phyloP scores from a whole-genome alignment of 1,140 invertebrate species.

The Rhopalosiphum maidis region DNA sequence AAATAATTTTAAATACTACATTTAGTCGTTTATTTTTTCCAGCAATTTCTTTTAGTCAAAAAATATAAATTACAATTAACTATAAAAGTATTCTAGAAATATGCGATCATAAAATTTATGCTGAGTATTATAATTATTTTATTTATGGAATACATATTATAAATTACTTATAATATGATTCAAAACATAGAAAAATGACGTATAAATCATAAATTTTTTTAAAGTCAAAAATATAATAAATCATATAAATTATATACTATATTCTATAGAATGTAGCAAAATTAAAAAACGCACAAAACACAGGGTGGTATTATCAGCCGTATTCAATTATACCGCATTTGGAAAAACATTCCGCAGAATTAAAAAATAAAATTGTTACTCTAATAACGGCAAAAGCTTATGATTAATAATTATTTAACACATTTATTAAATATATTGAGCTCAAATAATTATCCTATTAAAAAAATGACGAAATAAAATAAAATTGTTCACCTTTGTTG shows the following conservation, averaged over 20 bases:
- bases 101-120: background rate
- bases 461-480: background rate
- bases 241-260: background rate
- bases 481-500: conserved; percentile 36
- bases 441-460: background rate
- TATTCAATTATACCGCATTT: conserved; percentile 3
- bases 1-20: background rate
- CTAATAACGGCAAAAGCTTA: conserved; percentile 16
- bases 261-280: background rate
- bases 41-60: background rate
- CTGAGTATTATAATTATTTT: background rate
- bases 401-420: background rate
- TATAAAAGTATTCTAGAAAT: background rate
- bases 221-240: background rate
- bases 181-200: background rate
- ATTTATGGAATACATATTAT: background rate
- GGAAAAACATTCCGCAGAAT: background rate
- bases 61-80: background rate
- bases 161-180: background rate
- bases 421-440: background rate
- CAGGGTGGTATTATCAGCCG: background rate
- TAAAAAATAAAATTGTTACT: background rate
- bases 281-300: conserved; percentile 25
- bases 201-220: background rate
- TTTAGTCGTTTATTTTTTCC: background rate